These are phyloP conservation scores for Sebastes schlegelii DNA, from an alignment of 2,113 vertebrate genomes.

Conservation along the genomic window DNA sequence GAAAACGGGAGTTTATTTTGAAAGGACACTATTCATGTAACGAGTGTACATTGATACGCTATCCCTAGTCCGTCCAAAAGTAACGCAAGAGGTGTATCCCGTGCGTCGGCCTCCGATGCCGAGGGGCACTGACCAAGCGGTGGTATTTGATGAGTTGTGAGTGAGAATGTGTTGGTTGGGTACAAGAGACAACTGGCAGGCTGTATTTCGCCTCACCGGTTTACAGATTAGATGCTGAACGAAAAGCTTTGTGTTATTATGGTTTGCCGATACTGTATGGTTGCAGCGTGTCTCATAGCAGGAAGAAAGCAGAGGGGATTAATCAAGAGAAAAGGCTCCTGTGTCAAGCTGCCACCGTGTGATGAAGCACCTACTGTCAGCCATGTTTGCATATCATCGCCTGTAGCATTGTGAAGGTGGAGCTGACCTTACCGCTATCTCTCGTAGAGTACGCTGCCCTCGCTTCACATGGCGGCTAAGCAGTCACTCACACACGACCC, in stretches of 20 bases:
- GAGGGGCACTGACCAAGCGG: no score
- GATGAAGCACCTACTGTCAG: constrained; percentile 80
- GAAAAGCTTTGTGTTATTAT: constrained; percentile 35
- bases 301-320: constrained; percentile 63
- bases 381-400: constrained; percentile 76
- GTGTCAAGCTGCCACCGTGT: constrained; percentile 70
- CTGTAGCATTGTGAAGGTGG: constrained; percentile 75
- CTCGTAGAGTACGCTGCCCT: constrained; percentile 46
- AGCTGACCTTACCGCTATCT: constrained; percentile 77
- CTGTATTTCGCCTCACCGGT: neutral
- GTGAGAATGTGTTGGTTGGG: neutral
- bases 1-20: no score
- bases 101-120: no score
- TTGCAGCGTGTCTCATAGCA: constrained; percentile 33
- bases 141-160: no score
- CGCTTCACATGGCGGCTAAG: constrained; percentile 51
- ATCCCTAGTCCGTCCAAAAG: no score
- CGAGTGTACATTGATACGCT: no score
- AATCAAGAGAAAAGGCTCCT: constrained; percentile 72
- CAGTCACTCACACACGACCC: constrained; percentile 35
- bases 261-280: constrained; percentile 31
- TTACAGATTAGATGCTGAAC: constrained; percentile 33
- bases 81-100: no score
- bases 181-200: neutral
- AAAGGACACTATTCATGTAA: no score